Conservation (phyloP, 2,113 vertebrate species). For the Phyllostomus hastatus region DNA sequence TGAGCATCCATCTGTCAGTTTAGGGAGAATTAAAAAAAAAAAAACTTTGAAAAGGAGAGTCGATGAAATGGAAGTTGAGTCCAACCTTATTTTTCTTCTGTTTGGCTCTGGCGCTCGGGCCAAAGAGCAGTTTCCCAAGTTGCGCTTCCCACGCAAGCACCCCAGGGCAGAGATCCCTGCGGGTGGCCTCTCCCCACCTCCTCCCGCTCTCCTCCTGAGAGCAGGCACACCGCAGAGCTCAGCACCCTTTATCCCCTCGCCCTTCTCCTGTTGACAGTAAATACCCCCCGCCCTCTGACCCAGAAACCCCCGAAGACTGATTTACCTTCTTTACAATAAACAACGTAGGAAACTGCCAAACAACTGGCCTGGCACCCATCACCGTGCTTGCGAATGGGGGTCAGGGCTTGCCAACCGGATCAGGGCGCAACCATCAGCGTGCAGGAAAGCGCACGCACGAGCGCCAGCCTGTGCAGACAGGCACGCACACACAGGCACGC, state of each 20-base stretch:
- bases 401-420: neutral
- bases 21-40: neutral
- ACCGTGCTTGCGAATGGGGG: constrained; percentile 21
- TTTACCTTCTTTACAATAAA: constrained; percentile 81
- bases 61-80: neutral
- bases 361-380: constrained; percentile 44
- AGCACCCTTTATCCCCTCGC: constrained; percentile 55
- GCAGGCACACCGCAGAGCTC: neutral
- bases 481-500: neutral
- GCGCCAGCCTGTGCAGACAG: too few species aligned
- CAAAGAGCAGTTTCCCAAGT: neutral
- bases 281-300: constrained; percentile 64
- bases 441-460: constrained; percentile 6
- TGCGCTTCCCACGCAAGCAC: neutral
- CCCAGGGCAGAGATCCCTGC: neutral
- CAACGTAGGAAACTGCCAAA: constrained; percentile 68
- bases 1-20: neutral
- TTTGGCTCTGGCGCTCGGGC: neutral
- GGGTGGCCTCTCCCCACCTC: neutral
- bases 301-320: constrained; percentile 62
- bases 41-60: neutral
- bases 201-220: constrained; percentile 41
- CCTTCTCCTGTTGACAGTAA: constrained; percentile 79
- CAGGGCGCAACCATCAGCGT: neutral
- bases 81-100: neutral